A percentile compares a stretch with the other conserved stretches of the same genome.
Evolutionary conservation across 2,888 invertebrate species (phyloP).

Genomic region (Ptilodon capucinus): DNA sequence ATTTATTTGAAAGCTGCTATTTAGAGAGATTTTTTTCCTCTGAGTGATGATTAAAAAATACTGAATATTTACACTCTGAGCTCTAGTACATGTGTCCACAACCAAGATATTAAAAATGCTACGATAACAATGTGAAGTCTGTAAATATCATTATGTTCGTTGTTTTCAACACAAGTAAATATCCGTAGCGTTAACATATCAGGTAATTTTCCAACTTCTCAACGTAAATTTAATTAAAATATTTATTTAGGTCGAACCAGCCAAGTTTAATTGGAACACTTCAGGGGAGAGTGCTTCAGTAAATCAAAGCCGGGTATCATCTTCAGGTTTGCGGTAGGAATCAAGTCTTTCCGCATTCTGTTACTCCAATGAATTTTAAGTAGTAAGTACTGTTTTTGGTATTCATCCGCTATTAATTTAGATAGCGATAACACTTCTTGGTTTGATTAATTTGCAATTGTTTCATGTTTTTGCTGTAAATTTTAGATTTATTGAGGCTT

Average conservation of each 20-base stretch:
- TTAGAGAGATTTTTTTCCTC: background rate
- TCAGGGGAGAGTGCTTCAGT: constrained; percentile 7
- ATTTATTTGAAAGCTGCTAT: background rate
- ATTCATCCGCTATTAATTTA: constrained; percentile 24
- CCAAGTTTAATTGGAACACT: constrained; percentile 25
- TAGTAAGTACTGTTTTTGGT: constrained; percentile 12
- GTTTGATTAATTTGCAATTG: constrained; percentile 25
- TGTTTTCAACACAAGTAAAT: no score
- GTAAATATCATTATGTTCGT: no score
- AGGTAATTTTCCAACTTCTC: background rate
- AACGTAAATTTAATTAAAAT: constrained; percentile 25
- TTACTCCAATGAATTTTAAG: constrained; percentile 3
- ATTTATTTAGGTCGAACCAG: constrained; percentile 27
- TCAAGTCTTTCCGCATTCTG: constrained; percentile 8
- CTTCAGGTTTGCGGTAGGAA: background rate
- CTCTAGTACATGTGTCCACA: no score
- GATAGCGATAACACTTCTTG: constrained; percentile 15
- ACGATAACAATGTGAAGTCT: no score
- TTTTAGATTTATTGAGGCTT: constrained; percentile 18
- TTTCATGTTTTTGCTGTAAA: constrained; percentile 1
- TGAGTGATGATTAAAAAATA: no score
- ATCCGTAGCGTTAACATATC: background rate
- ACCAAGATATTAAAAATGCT: no score
- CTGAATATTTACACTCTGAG: no score
- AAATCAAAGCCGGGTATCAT: constrained; percentile 19